Conservation (phyloP, 2,888 invertebrate species). For the Macrophya annulata region DNA sequence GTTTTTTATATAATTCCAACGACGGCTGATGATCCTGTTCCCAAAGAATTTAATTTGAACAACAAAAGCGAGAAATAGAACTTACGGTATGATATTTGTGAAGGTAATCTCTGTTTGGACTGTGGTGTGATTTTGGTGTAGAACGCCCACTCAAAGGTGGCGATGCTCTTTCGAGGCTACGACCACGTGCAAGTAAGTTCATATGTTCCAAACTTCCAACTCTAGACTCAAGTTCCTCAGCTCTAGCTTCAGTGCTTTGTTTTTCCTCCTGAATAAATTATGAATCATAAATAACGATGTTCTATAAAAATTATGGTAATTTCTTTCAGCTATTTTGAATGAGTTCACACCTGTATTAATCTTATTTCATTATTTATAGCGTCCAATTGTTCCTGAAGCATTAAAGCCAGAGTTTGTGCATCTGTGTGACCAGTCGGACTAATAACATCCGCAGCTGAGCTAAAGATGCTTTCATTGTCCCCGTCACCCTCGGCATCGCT, state of each 20-base stretch:
- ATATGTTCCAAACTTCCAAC: constrained; percentile 98
- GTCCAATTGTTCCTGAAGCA: constrained; percentile 99
- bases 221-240: constrained; percentile 98
- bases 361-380: constrained; percentile 99
- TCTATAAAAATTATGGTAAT: background rate
- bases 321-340: background rate
- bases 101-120: constrained; percentile 91
- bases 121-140: constrained; percentile 90
- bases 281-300: background rate
- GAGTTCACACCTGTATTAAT: constrained; percentile 80
- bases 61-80: constrained; percentile 63
- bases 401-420: constrained; percentile 98
- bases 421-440: constrained; percentile 90
- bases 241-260: constrained; percentile 97
- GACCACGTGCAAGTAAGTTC: constrained; percentile 89
- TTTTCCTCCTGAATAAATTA: constrained; percentile 92
- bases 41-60: no score
- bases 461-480: constrained; percentile 90
- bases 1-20: background rate
- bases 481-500: constrained; percentile 91
- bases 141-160: constrained; percentile 95
- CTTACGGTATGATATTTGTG: constrained; percentile 98
- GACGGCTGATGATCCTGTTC: background rate
- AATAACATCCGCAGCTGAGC: constrained; percentile 85
- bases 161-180: constrained; percentile 86